Conservation (phyloP, 1,140 invertebrate genomes). For the Sycophaga agraensis region DNA sequence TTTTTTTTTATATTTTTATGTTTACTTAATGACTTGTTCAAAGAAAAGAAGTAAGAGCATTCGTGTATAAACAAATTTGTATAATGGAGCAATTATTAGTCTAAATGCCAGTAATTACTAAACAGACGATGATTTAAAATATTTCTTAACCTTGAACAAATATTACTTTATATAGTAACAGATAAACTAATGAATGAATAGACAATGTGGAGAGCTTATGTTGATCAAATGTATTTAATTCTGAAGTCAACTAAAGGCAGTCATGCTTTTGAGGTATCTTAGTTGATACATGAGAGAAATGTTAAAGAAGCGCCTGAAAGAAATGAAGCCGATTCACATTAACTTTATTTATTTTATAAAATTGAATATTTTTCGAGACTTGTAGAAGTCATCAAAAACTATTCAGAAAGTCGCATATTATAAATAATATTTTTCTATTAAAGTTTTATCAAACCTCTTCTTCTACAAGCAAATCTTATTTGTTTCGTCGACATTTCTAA, state of each 20-base stretch:
- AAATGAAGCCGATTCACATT: conserved; percentile 27
- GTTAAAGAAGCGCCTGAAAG: conserved; percentile 25
- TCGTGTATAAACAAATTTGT: conserved; percentile 23
- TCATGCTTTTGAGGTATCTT: conserved; percentile 27
- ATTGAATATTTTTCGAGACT: conserved; percentile 22
- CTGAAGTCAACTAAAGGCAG: conserved; percentile 26
- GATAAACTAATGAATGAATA: conserved; percentile 14
- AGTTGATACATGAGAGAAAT: conserved; percentile 26
- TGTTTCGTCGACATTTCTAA: conserved; percentile 25
- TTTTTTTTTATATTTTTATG: conserved; percentile 20
- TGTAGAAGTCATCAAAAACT: conserved; percentile 24
- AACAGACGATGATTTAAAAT: conserved; percentile 13
- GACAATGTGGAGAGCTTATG: conserved; percentile 15
- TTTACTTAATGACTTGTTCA: conserved; percentile 14
- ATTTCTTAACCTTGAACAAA: conserved; percentile 16
- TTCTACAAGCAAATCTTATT: conserved; percentile 19
- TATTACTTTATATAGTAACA: conserved; percentile 5
- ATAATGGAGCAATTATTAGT: conserved; percentile 24
- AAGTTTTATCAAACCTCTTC: conserved; percentile 22
- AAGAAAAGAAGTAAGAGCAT: conserved; percentile 27
- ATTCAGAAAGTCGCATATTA: conserved; percentile 18
- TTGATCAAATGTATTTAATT: conserved; percentile 27
- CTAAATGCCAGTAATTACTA: conserved; percentile 15
- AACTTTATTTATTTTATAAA: conserved; percentile 28
- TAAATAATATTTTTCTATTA: conserved; percentile 14